These are phyloP conservation scores for Papilio protenor DNA, from an alignment of 2,888 invertebrate genomes.

Conservation along the genomic window DNA sequence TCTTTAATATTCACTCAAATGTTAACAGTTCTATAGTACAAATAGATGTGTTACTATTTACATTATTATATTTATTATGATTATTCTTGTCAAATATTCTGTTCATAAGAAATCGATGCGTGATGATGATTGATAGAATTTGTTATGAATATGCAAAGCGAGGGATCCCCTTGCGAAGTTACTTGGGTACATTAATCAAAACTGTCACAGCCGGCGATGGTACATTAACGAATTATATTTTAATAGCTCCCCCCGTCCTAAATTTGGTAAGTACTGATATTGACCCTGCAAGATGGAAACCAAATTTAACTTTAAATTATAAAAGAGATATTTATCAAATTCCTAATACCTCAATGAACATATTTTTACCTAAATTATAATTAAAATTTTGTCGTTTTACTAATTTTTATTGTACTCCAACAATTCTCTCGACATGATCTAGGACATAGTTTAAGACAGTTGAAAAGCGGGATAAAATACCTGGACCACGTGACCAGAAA, in stretches of 20 bases:
- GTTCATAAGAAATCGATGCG: constrained; percentile 5
- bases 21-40: no score
- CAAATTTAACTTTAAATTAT: not conserved
- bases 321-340: not conserved
- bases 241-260: not conserved
- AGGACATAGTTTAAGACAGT: no score
- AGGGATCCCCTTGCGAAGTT: constrained; percentile 11
- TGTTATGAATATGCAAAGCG: constrained; percentile 14
- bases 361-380: no score
- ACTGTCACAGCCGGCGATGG: not conserved
- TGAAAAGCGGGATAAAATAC: no score
- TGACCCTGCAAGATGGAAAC: not conserved
- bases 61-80: not conserved
- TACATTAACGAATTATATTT: constrained; percentile 4
- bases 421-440: no score
- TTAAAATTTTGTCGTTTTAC: no score
- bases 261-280: not conserved
- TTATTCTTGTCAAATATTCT: not conserved
- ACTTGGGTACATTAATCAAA: constrained; percentile 14
- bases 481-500: no score
- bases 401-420: no score
- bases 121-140: constrained; percentile 10
- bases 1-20: no score
- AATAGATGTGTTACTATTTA: not conserved
- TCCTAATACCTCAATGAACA: not conserved